These are phyloP conservation scores for Aplochiton taeniatus DNA, from an alignment of 2,797 vertebrate genomes.

Conservation along the genomic window DNA sequence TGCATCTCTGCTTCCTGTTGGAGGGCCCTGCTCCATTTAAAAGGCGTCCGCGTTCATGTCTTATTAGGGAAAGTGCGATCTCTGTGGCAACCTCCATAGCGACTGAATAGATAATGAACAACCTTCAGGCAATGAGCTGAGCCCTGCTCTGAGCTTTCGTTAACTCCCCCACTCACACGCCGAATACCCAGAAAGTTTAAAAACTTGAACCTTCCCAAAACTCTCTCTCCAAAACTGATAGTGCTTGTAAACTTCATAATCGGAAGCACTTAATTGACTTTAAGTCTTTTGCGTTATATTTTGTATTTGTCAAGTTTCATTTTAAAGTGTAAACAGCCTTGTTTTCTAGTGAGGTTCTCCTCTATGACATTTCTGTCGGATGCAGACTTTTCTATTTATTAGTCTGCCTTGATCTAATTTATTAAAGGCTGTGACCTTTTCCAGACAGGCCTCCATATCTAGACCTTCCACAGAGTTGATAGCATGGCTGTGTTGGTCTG, in stretches of 20 bases:
- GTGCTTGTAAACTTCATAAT: no score
- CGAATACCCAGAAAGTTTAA: no score
- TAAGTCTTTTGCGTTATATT: no score
- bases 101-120: no score
- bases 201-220: no score
- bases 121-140: not conserved
- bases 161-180: no score
- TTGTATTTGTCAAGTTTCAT: no score
- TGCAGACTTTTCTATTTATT: not conserved
- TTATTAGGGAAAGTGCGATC: not conserved
- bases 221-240: no score
- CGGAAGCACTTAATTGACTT: no score
- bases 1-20: not conserved
- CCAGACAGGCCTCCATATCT: not conserved
- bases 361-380: not conserved
- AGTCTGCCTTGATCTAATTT: not conserved
- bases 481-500: not conserved
- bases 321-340: no score
- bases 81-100: not conserved
- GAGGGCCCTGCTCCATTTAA: not conserved
- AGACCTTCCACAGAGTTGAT: not conserved
- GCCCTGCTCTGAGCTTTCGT: no score
- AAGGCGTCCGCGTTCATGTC: no score
- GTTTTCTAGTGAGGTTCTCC: not conserved
- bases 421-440: not conserved